These are phyloP conservation scores for Hycleus phaleratus DNA, from an alignment of 1,140 invertebrate genomes.

Conservation along the genomic window DNA sequence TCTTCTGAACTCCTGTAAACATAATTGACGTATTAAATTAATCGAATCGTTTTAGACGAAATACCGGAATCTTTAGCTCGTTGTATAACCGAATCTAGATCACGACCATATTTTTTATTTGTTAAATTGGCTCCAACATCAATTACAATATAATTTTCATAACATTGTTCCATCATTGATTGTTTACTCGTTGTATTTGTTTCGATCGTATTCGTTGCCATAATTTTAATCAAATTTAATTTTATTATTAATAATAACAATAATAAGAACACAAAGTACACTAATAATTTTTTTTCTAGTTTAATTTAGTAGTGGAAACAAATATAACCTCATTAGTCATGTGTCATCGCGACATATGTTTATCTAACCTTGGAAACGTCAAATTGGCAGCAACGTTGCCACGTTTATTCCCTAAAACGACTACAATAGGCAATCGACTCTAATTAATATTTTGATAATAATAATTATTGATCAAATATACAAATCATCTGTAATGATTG, in stretches of 20 bases:
- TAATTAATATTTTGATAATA: too few species aligned
- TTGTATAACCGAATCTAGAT: slow-evolving; percentile 86
- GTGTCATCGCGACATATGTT: slow-evolving; percentile 11
- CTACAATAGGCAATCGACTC: too few species aligned
- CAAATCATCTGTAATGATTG: too few species aligned
- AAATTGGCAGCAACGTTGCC: too few species aligned
- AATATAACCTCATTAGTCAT: slow-evolving; percentile 28
- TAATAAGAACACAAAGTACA: too few species aligned
- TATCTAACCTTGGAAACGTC: too few species aligned
- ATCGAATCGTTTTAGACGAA: background rate
- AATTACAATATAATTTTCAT: slow-evolving; percentile 84
- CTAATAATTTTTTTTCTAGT: too few species aligned
- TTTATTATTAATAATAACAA: too few species aligned
- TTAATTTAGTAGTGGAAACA: slow-evolving; percentile 6
- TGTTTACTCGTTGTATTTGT: slow-evolving; percentile 19
- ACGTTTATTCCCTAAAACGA: too few species aligned
- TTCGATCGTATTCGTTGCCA: slow-evolving; percentile 12
- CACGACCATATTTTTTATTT: slow-evolving; percentile 88
- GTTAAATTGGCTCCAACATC: slow-evolving; percentile 92
- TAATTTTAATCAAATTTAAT: background rate
- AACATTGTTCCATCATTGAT: slow-evolving; percentile 50
- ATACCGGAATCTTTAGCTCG: slow-evolving; percentile 85
- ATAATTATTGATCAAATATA: too few species aligned
- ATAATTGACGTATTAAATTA: slow-evolving; percentile 42
- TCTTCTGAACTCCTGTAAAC: slow-evolving; percentile 90